Evolutionary conservation across 2,113 vertebrate genomes (phyloP).

Genomic region (Lophura nycthemera): DNA sequence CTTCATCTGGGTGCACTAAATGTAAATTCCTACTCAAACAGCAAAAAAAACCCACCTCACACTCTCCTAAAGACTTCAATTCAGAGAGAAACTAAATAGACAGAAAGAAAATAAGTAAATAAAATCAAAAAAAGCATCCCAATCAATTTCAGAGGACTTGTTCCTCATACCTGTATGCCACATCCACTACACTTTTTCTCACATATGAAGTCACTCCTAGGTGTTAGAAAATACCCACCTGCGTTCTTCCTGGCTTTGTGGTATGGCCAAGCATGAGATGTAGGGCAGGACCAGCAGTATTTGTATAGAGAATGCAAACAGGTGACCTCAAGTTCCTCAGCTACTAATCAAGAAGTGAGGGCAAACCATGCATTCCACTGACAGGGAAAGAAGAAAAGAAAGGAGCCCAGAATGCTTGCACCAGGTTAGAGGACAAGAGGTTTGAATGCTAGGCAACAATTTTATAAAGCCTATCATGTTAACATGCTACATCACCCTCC

Average conservation of each 20-base stretch:
- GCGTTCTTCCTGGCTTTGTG: not conserved
- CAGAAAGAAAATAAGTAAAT: not conserved
- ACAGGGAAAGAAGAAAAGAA: not conserved
- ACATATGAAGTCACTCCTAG: not conserved
- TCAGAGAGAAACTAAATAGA: not conserved
- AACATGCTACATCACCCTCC: not conserved
- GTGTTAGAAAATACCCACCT: not conserved
- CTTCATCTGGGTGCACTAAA: not conserved
- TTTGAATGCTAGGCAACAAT: not conserved
- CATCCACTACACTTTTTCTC: not conserved
- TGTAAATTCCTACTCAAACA: not conserved
- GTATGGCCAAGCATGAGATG: fast-evolving
- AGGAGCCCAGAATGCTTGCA: not conserved
- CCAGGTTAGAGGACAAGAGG: not conserved
- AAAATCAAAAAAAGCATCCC: not conserved
- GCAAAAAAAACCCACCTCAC: not conserved
- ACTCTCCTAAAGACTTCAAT: not conserved
- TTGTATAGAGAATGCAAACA: fast-evolving
- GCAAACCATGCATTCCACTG: not conserved
- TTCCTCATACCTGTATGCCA: not conserved
- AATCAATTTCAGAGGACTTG: not conserved
- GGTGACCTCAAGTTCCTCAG: not conserved
- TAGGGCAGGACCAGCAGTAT: not conserved
- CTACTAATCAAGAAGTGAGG: not conserved
- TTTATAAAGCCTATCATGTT: not conserved